phyloP scores from a whole-genome alignment of 2,888 invertebrate genomes.

The Lepidochrysops patricia region DNA sequence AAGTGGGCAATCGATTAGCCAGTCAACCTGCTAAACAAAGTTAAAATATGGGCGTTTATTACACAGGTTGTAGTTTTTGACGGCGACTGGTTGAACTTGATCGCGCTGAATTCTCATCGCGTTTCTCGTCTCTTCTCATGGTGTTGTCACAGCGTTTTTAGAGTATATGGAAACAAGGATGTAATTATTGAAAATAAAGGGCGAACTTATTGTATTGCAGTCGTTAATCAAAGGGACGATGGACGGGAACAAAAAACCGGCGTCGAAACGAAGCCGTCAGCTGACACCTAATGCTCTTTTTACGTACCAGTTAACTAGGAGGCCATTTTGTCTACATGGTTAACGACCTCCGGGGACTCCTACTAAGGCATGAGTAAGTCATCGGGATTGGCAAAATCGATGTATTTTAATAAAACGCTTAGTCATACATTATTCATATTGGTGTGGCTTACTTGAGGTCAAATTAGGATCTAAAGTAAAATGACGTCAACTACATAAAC shows the following conservation, averaged over 20 bases:
- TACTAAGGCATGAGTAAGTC: conserved; percentile 40
- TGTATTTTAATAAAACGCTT: conserved; percentile 26
- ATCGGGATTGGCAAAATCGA: conserved; percentile 46
- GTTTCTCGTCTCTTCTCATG: neutral
- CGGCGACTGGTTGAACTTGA: neutral
- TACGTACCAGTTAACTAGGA: conserved; percentile 37
- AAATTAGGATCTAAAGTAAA: neutral
- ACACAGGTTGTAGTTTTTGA: neutral
- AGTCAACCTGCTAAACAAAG: neutral
- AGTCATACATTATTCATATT: neutral
- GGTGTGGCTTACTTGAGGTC: neutral
- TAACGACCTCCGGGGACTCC: conserved; percentile 27
- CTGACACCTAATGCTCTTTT: conserved; percentile 31
- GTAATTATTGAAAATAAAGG: conserved; percentile 33
- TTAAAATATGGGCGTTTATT: neutral
- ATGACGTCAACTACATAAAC: neutral
- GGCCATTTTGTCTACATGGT: conserved; percentile 31
- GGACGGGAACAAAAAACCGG: conserved; percentile 46
- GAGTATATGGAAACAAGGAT: conserved; percentile 2
- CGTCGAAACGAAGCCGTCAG: conserved; percentile 28
- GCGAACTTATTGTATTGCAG: conserved; percentile 49
- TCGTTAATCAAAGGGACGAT: conserved; percentile 60
- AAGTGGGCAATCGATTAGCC: neutral
- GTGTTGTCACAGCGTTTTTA: neutral
- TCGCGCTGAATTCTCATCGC: neutral